phyloP scores from a whole-genome alignment of 2,888 invertebrate species.

The Drosophila anceps region DNA sequence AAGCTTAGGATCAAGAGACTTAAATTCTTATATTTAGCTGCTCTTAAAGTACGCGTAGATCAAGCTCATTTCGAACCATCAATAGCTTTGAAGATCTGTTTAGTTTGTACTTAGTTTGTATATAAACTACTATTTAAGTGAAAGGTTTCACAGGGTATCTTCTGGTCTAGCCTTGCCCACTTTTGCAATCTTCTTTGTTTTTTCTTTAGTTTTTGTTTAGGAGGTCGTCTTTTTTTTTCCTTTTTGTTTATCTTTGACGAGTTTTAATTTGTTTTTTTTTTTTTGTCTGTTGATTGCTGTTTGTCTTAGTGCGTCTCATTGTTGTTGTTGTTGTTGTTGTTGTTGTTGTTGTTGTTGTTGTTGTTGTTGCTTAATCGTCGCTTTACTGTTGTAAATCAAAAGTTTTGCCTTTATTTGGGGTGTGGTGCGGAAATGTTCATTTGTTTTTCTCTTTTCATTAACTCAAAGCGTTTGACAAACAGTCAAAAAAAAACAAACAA shows the following conservation, averaged over 20 bases:
- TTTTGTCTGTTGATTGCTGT: conserved; percentile 49
- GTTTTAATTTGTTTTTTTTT: conserved; percentile 45
- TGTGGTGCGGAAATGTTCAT: conserved; percentile 22
- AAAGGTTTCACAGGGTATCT: neutral
- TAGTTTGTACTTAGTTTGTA: too few species aligned
- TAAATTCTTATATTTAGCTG: neutral
- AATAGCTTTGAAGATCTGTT: too few species aligned
- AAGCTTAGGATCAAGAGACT: neutral
- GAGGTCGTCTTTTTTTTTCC: conserved; percentile 16
- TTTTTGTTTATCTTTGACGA: conserved; percentile 46
- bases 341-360: conserved; percentile 34
- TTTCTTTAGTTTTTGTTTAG: conserved; percentile 18
- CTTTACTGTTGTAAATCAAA: conserved; percentile 31
- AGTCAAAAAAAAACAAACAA: neutral
- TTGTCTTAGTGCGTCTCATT: conserved; percentile 31
- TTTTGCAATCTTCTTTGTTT: neutral
- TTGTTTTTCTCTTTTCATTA: conserved; percentile 21
- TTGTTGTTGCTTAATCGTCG: conserved; percentile 40
- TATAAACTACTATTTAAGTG: too few species aligned
- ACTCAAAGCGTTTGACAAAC: conserved; percentile 5
- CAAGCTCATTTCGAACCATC: too few species aligned
- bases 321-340: conserved; percentile 35
- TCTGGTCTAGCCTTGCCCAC: neutral
- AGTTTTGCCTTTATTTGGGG: conserved; percentile 23
- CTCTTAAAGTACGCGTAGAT: too few species aligned